Base-by-base conservation (phyloP, 2,888 invertebrate species). In the Tuta absoluta region DNA sequence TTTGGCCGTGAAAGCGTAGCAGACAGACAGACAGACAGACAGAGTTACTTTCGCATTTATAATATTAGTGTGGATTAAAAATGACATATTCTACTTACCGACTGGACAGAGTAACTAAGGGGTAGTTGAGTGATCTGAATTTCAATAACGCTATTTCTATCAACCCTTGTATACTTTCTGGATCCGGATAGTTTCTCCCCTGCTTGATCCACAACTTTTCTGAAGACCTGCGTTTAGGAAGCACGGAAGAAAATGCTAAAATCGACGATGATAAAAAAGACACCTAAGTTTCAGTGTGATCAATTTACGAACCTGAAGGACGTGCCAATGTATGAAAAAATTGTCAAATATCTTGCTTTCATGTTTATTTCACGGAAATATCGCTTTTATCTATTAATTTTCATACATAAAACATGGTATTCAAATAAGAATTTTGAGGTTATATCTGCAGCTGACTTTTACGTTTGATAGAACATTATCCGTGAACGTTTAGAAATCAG, bases 241-340 rank as follows among this genome's bases (percentile, higher is more conserved):
- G 58, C 63, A 49, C 23, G 56, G 23, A 33, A 61, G 63, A 37
- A 49, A 61, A 53, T 41, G 63, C 33, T 62, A 60, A 59, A 33
- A 23, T 24, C 56, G 14, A n/a, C 24, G 17, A 60, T 38, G 62
- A 23, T 60, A 19, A 51, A 17, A 24, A 21, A 33, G 53, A 38
- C 19, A 57, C 23, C 59, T 59, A 59, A 33, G 41, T 38, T 33
- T 21, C 17, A 65, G 12, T 49, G 3, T 23, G 28, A 49, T 17
- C 17, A 56, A 17, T 56, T 56, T 68, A 73, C 79, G 63, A 71
- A 96, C 96, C 95, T 94, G 87, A 96, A 97, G 61, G 89, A 81
- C 17, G 95, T 94, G 67, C 97, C 97, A 73, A 96, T 93, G 74
- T 97, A 97, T 0, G 96, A 95, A 77, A 96, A 93, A 75, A 93